Percentiles rank a stretch among this genome's conserved stretches.
Conservation (phyloP, 2,888 invertebrate species). For the Patella depressa region DNA sequence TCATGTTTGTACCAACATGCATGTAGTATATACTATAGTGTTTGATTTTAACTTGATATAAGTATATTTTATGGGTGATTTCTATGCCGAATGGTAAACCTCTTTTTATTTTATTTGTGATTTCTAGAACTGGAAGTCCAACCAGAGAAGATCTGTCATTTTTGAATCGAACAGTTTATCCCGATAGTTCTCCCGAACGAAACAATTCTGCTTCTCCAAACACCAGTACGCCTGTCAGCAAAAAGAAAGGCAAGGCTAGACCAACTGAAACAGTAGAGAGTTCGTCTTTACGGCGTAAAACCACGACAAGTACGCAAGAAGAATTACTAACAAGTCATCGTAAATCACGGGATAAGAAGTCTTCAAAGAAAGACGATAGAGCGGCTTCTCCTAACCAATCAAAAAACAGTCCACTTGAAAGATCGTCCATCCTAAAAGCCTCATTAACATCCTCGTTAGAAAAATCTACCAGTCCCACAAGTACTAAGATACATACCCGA, state of each 20-base stretch:
- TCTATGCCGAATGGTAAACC: too few species aligned
- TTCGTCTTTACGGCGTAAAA: too few species aligned
- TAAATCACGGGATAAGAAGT: too few species aligned
- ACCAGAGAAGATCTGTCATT: conserved; percentile 13
- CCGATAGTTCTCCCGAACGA: not conserved
- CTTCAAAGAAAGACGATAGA: too few species aligned
- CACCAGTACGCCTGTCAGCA: too few species aligned
- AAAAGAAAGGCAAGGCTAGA: too few species aligned
- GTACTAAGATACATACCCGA: not conserved
- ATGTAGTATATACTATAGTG: not conserved
- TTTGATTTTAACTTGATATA: not conserved
- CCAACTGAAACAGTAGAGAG: too few species aligned
- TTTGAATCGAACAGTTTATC: conserved; percentile 30
- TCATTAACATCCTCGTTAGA: not conserved
- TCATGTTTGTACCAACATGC: not conserved
- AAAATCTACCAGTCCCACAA: not conserved
- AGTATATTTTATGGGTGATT: too few species aligned
- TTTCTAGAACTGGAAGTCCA: conserved; percentile 10
- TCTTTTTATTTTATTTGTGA: too few species aligned
- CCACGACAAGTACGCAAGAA: too few species aligned
- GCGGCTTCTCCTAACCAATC: not conserved
- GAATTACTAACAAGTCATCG: too few species aligned
- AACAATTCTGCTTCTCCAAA: not conserved
- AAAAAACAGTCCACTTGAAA: not conserved
- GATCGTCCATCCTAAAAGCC: not conserved